Base-by-base conservation (phyloP, 2,797 vertebrate genomes). In the Strix occidentalis region DNA sequence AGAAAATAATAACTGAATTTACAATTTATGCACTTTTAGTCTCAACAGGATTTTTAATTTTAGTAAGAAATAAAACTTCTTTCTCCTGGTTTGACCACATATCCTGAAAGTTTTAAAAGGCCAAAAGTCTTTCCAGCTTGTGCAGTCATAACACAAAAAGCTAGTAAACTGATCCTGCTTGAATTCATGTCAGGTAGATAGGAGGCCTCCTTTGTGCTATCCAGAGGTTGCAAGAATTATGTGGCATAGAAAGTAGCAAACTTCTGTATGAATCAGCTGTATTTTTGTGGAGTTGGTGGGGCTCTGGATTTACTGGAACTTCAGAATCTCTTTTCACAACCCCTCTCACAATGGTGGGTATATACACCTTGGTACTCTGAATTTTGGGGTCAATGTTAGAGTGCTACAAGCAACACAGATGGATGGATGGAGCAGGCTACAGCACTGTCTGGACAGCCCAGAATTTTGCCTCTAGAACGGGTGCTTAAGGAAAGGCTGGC, bases 351-450 rank as follows among this genome's bases (percentile, higher is more conserved):
- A 8, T 9, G 41, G 12, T 11, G 56, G 8, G 5, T 31, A 4
- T 56, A 26, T 48, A 53, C 2, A 29, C 2, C 25, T 48, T 2
- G 0, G 11, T 37, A 18, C 50, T 63, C 68, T 39, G 57, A 74
- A 70, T 89, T 85, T 83, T 58, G 25, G 3, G 4, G 70, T 54
- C 9, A 12, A 15, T 68, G 15, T 77, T 64, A 54, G 31, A 80
- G 7, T 16, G 9, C 35, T 76, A 31, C 33, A 75, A 64, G 37
- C 16, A 86, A 19, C 9, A 48, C 0, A 3, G 23, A 43, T 20
- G 0, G 1, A 21, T 25, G 35, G 39, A 46, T 33, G n/a, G 26
- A n/a, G 43, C 1, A 48, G 51, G 8, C 35, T 43, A 13, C 18
- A 25, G 1, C 14, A 35, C 9, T 16, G 17, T 18, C 18, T 37